phyloP scores from a whole-genome alignment of 2,888 invertebrate species.

The Aproaerema taeniolella region DNA sequence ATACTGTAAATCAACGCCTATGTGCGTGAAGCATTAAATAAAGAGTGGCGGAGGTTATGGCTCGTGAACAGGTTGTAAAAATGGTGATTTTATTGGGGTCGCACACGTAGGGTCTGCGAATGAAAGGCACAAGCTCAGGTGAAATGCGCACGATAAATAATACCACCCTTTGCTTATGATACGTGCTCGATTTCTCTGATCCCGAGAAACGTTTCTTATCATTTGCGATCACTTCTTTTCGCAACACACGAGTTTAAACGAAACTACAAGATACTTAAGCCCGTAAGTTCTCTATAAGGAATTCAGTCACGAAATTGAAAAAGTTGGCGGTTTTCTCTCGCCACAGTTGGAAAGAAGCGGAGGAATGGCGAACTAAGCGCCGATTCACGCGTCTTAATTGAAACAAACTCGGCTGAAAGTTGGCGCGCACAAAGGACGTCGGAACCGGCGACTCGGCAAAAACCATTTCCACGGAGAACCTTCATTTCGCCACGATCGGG shows the following conservation, averaged over 20 bases:
- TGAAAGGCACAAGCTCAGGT: conserved; percentile 23
- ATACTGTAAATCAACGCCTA: conserved; percentile 38
- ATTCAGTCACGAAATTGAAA: conserved; percentile 10
- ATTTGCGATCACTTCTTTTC: conserved; percentile 19
- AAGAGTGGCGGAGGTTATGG: conserved; percentile 41
- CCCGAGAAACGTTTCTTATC: conserved; percentile 23
- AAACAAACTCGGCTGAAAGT: conserved; percentile 38
- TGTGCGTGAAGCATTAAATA: conserved; percentile 39
- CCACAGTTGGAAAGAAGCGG: conserved; percentile 28
- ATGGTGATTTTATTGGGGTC: conserved; percentile 51
- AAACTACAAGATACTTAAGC: conserved; percentile 1
- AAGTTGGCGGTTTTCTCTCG: conserved; percentile 11
- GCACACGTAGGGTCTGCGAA: conserved; percentile 31
- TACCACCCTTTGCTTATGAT: conserved; percentile 26
- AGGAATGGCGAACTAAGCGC: conserved; percentile 35
- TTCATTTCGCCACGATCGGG: conserved; percentile 36
- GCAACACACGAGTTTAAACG: conserved; percentile 5
- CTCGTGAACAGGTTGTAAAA: conserved; percentile 48
- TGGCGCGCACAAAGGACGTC: conserved; percentile 24
- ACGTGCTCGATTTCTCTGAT: conserved; percentile 27
- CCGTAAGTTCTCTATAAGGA: conserved; percentile 6
- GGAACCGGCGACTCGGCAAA: conserved; percentile 30
- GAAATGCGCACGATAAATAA: conserved; percentile 33
- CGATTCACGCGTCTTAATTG: conserved; percentile 48
- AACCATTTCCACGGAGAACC: conserved; percentile 29